Conservation (phyloP, 2,797 vertebrate genomes). For the Sternotherus odoratus region DNA sequence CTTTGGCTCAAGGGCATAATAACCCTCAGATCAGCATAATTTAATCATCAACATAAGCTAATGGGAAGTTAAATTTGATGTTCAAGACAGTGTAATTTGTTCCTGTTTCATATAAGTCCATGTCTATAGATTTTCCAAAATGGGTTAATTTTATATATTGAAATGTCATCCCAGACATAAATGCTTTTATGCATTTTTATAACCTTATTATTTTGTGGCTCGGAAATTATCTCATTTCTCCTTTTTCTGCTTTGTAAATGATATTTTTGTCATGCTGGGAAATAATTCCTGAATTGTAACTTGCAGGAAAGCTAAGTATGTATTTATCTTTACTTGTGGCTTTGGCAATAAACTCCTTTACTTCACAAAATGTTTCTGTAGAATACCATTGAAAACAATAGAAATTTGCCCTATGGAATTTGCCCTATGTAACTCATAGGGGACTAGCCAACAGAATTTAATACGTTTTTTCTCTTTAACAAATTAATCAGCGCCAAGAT, state of each 20-base stretch:
- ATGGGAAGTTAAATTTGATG: constrained; percentile 77
- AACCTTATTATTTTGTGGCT: constrained; percentile 44
- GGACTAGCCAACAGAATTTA: neutral
- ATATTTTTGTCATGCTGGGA: constrained; percentile 42
- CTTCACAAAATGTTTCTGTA: neutral
- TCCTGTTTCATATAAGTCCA: constrained; percentile 46
- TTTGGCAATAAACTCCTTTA: neutral
- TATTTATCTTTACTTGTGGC: neutral
- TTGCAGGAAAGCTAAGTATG: constrained; percentile 18
- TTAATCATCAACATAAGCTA: constrained; percentile 75
- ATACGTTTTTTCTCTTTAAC: neutral
- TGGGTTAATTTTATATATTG: constrained; percentile 55
- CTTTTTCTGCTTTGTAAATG: constrained; percentile 34
- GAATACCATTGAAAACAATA: neutral
- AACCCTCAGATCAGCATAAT: constrained; percentile 78
- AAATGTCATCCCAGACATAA: constrained; percentile 58
- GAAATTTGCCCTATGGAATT: constrained; percentile 5
- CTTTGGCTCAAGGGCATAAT: constrained; percentile 76
- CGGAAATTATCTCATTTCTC: constrained; percentile 51
- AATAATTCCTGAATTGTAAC: constrained; percentile 28
- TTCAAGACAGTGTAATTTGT: constrained; percentile 62
- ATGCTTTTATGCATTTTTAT: constrained; percentile 55
- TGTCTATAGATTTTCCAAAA: constrained; percentile 68
- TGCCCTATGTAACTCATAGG: neutral
- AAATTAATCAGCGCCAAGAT: neutral